Evolutionary conservation across 2,888 invertebrate genomes (phyloP).

Genomic region (Calliopum simillimum): DNA sequence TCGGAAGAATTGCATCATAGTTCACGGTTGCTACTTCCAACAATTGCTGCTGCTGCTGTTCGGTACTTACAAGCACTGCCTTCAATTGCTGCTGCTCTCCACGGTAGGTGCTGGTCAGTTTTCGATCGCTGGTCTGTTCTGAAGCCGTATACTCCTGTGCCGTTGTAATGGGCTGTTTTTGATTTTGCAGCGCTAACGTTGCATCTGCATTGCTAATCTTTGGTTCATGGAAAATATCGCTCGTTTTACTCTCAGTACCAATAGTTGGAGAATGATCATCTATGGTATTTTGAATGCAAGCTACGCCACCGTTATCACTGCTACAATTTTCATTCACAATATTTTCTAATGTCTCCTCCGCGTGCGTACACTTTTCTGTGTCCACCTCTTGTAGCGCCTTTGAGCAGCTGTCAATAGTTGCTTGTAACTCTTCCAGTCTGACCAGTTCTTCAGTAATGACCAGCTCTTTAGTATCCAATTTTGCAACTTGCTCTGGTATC

Average conservation of each 20-base stretch:
- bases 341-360: not conserved
- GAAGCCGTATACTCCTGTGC: slow-evolving; percentile 9
- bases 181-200: not conserved
- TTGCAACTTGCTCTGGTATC: not conserved
- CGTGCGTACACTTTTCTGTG: not conserved
- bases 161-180: not conserved
- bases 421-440: not conserved
- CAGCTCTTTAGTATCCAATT: not conserved
- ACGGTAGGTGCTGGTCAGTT: slow-evolving; percentile 43
- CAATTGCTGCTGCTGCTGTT: slow-evolving; percentile 40
- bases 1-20: slow-evolving; percentile 45
- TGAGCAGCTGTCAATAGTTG: no score
- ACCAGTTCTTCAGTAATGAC: not conserved
- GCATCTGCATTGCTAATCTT: not conserved
- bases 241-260: not conserved
- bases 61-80: slow-evolving; percentile 41
- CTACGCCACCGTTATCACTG: not conserved
- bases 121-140: not conserved
- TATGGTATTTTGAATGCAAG: not conserved
- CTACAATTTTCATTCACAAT: not conserved
- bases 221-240: not conserved
- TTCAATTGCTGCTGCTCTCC: slow-evolving; percentile 43
- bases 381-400: no score
- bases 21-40: slow-evolving; percentile 25
- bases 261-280: not conserved